Evolutionary conservation across 1,140 invertebrate genomes (phyloP).

Genomic region (Sitodiplosis mosellana): DNA sequence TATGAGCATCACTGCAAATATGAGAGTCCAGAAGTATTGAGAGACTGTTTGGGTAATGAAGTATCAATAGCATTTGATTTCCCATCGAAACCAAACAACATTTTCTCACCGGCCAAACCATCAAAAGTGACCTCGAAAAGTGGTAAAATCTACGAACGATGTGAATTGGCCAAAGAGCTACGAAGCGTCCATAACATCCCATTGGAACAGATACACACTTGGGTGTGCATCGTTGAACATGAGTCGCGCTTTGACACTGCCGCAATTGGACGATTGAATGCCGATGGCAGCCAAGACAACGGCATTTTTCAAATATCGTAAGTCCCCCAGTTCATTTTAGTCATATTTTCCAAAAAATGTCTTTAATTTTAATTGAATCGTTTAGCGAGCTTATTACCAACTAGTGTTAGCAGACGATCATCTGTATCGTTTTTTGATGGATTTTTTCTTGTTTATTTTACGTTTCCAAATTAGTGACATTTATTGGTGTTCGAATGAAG

Average conservation of each 20-base stretch:
- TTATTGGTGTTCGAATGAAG: constrained; percentile 41
- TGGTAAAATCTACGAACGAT: constrained; percentile 39
- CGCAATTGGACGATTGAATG: constrained; percentile 34
- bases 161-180: constrained; percentile 46
- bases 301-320: constrained; percentile 52
- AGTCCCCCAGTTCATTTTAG: too few relatives aligned
- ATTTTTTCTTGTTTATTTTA: too few relatives aligned
- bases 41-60: background rate
- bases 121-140: constrained; percentile 1
- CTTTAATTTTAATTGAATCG: too few relatives aligned
- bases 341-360: too few relatives aligned
- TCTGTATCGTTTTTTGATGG: too few relatives aligned
- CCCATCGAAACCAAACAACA: background rate
- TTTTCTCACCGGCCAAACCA: background rate
- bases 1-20: constrained; percentile 33
- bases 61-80: background rate
- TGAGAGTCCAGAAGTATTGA: constrained; percentile 9
- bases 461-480: constrained; percentile 52
- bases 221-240: constrained; percentile 50
- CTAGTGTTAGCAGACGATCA: too few relatives aligned
- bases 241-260: constrained; percentile 45
- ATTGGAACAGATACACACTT: constrained; percentile 30
- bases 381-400: too few relatives aligned
- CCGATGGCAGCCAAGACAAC: constrained; percentile 39
- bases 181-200: constrained; percentile 31